Base-by-base conservation (phyloP, 2,888 invertebrate genomes). In the Drosophila nr. medialis region DNA sequence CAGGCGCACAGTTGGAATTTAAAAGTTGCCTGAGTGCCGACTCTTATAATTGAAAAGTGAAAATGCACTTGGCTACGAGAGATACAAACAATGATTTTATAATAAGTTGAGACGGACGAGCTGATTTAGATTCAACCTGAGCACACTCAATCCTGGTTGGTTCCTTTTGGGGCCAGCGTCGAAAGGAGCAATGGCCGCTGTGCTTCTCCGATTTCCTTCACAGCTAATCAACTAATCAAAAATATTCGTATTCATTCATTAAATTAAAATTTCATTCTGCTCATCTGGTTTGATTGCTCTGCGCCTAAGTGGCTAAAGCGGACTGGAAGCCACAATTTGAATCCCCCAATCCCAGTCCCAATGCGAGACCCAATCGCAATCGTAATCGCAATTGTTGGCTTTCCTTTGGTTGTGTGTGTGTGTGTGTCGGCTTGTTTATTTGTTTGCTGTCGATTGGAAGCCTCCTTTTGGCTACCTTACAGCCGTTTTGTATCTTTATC, bases 201-300 rank as follows among this genome's bases (percentile, higher is more conserved):
- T 18, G 29, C 51, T 42, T 15, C 49, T 53, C 63, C 54, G 70
- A 56, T 77, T 62, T 71, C 50, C 75, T 64, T 72, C 53, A 61
- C 56, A 72, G 75, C 88, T 85, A 88, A 85, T 85, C 88, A 85
- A 85, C 85, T 85, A 86, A 85, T 86, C 83, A 79, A 79, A 80
- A 56, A 72, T 73, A 70, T 86, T 66, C 72, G 83, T 80, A 83
- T 86, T 88, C 86, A 86, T 84, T 86, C 84, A 89, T 86, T 86
- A 84, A 86, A 89, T 86, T 86, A 89, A 86, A 89, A 86, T 89
- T 89, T 89, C 86, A 86, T 86, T 84, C 83, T 66, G 81, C 83
- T 88, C 86, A 83, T 83, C 83, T 84, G 83, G 61, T 86, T 86
- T 89, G 89, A 89, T 89, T 86, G 86, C 89, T 71, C 71, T 83